Base-by-base conservation (phyloP, 92 coral and sea anemone species). In the Nematostella vectensis region DNA sequence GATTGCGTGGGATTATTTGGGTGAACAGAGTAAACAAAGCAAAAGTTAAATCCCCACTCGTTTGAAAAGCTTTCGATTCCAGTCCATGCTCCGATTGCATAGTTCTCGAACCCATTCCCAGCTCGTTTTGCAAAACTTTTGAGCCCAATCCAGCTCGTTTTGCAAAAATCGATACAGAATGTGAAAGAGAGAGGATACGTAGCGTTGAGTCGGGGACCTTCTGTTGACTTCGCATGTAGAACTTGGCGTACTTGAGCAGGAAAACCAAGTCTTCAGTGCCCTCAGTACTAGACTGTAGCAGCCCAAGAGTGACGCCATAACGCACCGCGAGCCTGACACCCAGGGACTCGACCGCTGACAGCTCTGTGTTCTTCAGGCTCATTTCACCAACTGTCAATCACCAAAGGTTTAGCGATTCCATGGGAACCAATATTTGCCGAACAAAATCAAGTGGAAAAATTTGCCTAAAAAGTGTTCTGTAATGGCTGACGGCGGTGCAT, bases 161-260 rank as follows among this genome's bases (percentile, higher is more conserved):
- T n/a, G n/a, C n/a, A n/a, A n/a, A n/a, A n/a, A n/a, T n/a, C n/a
- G n/a, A n/a, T n/a, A n/a, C n/a, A n/a, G n/a, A n/a, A n/a, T n/a
- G n/a, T n/a, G n/a, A n/a, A n/a, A n/a, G n/a, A n/a, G n/a, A n/a
- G 4, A 45, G 51, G 99, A 93, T 93, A 93, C 99, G 89, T 31
- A 93, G 57, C 0, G 93, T 53, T 20, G 83, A 76, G 58, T 93
- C 85, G 10, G 93, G 65, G 2, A 80, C 19, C 28, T 82, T 85
- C 48, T 93, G 99, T 33, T 93, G 99, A 31, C 93, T 89, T 37
- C 85, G 91, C 47, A 93, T 70, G 58, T 87, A 87, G 72, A 88
- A 93, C 74, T 93, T 93, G 70, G 79, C 75, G 78, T 82, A 68
- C 58, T 93, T 93, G 55, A 93, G 80, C 25, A 93, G 85, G 59